Percentiles rank a stretch among this genome's conserved stretches.
Conservation (phyloP, 2,888 invertebrate species). For the Drosophila pseudotalamancana region DNA sequence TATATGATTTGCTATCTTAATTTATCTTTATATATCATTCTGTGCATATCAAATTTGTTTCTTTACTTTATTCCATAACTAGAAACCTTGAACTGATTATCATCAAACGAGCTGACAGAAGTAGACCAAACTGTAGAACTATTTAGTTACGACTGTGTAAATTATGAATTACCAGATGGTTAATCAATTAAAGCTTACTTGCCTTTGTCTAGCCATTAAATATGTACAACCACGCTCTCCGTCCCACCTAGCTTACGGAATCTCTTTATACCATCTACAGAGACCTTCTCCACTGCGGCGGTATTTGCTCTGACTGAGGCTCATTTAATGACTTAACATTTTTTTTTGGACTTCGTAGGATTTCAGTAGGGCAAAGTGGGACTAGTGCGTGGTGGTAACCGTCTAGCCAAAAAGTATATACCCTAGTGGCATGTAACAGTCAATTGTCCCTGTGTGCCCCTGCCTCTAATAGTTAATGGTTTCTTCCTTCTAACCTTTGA, state of each 20-base stretch:
- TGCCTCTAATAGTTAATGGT: constrained; percentile 2
- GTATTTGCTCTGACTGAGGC: not conserved
- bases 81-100: constrained; percentile 8
- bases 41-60: too few relatives aligned
- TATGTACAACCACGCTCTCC: too few relatives aligned
- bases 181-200: constrained; percentile 24
- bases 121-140: constrained; percentile 6
- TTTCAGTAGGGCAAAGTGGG: not conserved
- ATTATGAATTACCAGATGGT: not conserved
- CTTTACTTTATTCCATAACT: constrained; percentile 3
- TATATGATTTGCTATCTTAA: too few relatives aligned
- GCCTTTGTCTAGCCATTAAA: not conserved
- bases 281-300: not conserved
- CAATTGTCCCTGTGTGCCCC: constrained; percentile 2
- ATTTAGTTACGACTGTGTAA: not conserved
- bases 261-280: constrained; percentile 12
- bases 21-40: too few relatives aligned
- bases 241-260: not conserved
- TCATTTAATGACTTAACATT: constrained; percentile 4
- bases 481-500: not conserved
- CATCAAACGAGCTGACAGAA: not conserved
- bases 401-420: constrained; percentile 17
- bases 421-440: constrained; percentile 2
- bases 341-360: not conserved
- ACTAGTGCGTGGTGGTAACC: constrained; percentile 5